A percentile compares a stretch with the other conserved stretches of the same genome.
phyloP scores from a whole-genome alignment of 2,113 vertebrate species.

The Rhinoderma darwinii region DNA sequence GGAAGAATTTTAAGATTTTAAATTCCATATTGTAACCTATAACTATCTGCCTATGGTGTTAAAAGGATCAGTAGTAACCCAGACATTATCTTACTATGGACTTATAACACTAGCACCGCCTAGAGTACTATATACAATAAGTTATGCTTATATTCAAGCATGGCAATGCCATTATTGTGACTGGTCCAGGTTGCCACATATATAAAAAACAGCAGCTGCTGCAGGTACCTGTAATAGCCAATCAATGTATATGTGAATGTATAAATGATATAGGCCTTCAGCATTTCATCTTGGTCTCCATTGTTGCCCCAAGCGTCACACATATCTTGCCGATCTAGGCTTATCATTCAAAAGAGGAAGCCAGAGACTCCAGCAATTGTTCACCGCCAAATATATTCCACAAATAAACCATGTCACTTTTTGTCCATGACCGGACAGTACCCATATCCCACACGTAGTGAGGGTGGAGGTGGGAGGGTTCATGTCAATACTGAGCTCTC shows the following conservation, averaged over 20 bases:
- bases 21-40: background rate
- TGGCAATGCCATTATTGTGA: background rate
- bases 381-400: background rate
- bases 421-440: background rate
- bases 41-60: background rate
- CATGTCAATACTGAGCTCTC: background rate
- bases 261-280: background rate
- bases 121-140: background rate
- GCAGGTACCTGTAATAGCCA: background rate
- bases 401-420: background rate
- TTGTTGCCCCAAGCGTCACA: background rate
- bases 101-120: background rate
- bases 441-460: background rate
- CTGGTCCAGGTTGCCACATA: background rate
- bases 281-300: background rate
- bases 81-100: background rate
- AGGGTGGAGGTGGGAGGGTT: background rate
- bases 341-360: conserved; percentile 29
- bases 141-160: background rate
- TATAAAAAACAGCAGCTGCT: background rate
- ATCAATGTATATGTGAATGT: background rate
- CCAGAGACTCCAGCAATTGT: conserved; percentile 7
- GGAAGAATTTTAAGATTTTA: background rate
- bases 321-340: background rate
- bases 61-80: background rate